phyloP scores from a whole-genome alignment of 2,113 vertebrate genomes.

The Eulemur rufifrons region DNA sequence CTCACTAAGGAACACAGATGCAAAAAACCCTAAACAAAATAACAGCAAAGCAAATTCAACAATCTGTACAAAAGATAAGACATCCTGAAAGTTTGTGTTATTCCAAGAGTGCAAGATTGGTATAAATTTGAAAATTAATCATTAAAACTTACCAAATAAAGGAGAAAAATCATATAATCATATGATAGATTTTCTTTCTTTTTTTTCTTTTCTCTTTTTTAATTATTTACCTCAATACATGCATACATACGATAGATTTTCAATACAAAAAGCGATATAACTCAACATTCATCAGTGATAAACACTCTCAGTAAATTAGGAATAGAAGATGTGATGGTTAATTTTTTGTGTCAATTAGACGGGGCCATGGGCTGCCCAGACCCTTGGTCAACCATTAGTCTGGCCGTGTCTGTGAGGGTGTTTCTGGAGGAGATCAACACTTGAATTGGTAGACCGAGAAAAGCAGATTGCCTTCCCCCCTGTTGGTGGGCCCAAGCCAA shows the following conservation, averaged over 20 bases:
- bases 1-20: neutral
- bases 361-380: no score
- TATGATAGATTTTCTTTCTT: neutral
- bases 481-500: no score
- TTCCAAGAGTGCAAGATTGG: neutral
- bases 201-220: no score
- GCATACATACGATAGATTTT: neutral
- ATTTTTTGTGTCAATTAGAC: no score
- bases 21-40: neutral
- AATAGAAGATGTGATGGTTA: no score
- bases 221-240: no score
- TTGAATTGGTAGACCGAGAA: no score
- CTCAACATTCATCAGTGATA: neutral
- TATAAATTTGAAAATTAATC: neutral
- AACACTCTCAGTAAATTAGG: neutral
- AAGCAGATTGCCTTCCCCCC: no score
- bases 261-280: neutral
- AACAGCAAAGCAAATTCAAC: slow-evolving; percentile 5
- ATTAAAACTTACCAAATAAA: neutral
- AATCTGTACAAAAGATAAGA: neutral
- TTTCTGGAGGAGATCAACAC: neutral
- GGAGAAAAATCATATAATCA: no score
- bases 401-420: neutral
- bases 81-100: neutral
- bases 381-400: no score